These are phyloP conservation scores for Porites cylindrica DNA, from an alignment of 92 coral and sea anemone species.

Conservation along the genomic window DNA sequence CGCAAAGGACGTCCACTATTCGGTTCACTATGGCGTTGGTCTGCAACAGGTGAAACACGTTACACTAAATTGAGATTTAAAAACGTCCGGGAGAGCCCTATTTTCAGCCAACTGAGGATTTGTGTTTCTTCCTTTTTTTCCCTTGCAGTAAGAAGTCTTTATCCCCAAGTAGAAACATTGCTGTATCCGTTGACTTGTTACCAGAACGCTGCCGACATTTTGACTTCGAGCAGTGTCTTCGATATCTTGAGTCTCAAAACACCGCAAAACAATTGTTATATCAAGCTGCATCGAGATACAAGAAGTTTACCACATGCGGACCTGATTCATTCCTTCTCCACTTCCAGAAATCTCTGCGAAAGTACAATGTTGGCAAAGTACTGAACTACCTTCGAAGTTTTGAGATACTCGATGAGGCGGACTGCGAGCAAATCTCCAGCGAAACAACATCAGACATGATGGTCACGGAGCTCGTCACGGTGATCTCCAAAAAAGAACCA, in stretches of 20 bases:
- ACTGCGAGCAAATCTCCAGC: constrained; percentile 37
- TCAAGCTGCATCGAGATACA: background rate
- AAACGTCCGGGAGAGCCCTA: background rate
- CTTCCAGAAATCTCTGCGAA: constrained; percentile 17
- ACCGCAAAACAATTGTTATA: background rate
- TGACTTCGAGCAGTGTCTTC: constrained; percentile 6
- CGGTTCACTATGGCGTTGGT: background rate
- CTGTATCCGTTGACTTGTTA: background rate
- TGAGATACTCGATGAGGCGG: constrained; percentile 40
- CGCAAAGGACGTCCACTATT: background rate
- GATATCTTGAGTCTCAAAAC: constrained; percentile 7
- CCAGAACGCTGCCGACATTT: constrained; percentile 1
- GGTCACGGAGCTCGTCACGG: constrained; percentile 41
- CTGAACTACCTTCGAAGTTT: constrained; percentile 37
- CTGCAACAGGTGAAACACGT: background rate
- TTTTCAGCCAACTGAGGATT: too few relatives aligned
- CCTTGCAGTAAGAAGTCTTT: background rate
- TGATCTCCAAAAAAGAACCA: constrained; percentile 36
- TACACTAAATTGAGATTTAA: background rate
- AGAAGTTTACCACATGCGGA: background rate
- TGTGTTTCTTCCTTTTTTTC: background rate
- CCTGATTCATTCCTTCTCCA: constrained; percentile 15
- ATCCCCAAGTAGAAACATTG: background rate
- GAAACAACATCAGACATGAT: constrained; percentile 28
- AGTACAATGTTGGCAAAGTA: constrained; percentile 5